Conservation (phyloP, 2,888 invertebrate genomes). For the Diaperis boleti region DNA sequence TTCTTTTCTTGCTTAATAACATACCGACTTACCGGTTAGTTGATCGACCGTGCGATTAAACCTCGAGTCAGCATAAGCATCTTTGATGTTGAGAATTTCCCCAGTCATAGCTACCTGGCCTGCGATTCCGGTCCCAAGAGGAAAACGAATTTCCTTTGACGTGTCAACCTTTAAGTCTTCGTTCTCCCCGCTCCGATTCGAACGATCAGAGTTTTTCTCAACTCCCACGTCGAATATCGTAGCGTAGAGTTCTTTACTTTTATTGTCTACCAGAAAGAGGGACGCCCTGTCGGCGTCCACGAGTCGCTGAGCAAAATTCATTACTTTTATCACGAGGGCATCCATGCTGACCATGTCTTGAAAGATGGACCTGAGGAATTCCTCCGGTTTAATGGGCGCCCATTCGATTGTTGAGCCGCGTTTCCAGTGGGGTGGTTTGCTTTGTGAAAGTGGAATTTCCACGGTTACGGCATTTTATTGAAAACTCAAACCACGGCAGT, state of each 20-base stretch:
- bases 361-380: constrained; percentile 79
- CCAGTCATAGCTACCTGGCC: constrained; percentile 86
- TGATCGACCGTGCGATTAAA: constrained; percentile 81
- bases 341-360: constrained; percentile 91
- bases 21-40: constrained; percentile 66
- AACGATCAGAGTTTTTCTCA: constrained; percentile 56
- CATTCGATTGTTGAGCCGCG: too few species aligned
- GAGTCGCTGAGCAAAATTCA: constrained; percentile 85
- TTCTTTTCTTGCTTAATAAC: not conserved
- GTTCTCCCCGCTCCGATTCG: constrained; percentile 37
- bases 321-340: constrained; percentile 82
- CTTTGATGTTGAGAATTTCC: constrained; percentile 82
- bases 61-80: constrained; percentile 83
- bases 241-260: constrained; percentile 81
- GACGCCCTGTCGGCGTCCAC: constrained; percentile 89
- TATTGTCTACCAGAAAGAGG: constrained; percentile 82
- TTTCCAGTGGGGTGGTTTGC: too few species aligned
- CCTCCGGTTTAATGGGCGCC: constrained; percentile 5
- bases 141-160: constrained; percentile 75
- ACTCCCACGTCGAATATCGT: constrained; percentile 81
- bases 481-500: too few species aligned
- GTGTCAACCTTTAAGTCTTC: constrained; percentile 57
- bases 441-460: too few species aligned
- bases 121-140: constrained; percentile 83
- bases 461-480: too few species aligned